phyloP scores from a whole-genome alignment of 2,797 vertebrate species.

The Pangasius krempfi region DNA sequence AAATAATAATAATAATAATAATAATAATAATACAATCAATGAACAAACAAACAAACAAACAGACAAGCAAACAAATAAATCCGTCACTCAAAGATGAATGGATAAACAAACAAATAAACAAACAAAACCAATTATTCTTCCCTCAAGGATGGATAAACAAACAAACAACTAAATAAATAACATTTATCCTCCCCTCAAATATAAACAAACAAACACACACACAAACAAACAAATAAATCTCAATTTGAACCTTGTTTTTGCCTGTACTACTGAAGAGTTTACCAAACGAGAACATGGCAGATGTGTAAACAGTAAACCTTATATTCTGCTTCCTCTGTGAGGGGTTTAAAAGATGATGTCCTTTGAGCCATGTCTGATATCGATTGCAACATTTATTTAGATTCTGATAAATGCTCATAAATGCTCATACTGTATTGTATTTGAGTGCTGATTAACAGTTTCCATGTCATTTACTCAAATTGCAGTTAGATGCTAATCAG shows the following conservation, averaged over 20 bases:
- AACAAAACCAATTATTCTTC: neutral
- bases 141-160: neutral
- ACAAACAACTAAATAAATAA: neutral
- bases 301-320: neutral
- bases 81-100: neutral
- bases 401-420: constrained; percentile 56
- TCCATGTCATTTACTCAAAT: constrained; percentile 38
- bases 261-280: neutral
- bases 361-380: constrained; percentile 34
- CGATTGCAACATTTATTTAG: constrained; percentile 45
- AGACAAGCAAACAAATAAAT: neutral
- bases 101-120: neutral
- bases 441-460: constrained; percentile 46
- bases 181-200: neutral
- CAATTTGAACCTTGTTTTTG: neutral
- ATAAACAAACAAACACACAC: neutral
- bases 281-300: neutral
- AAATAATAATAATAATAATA: neutral
- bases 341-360: constrained; percentile 8
- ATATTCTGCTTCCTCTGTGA: neutral
- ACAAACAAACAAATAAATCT: neutral
- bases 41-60: neutral
- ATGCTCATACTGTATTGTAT: constrained; percentile 62
- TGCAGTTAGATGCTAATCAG: constrained; percentile 46
- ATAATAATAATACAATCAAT: too few species aligned